These are phyloP conservation scores for Dicentrarchus labrax DNA, from an alignment of 2,113 vertebrate genomes.

Conservation along the genomic window DNA sequence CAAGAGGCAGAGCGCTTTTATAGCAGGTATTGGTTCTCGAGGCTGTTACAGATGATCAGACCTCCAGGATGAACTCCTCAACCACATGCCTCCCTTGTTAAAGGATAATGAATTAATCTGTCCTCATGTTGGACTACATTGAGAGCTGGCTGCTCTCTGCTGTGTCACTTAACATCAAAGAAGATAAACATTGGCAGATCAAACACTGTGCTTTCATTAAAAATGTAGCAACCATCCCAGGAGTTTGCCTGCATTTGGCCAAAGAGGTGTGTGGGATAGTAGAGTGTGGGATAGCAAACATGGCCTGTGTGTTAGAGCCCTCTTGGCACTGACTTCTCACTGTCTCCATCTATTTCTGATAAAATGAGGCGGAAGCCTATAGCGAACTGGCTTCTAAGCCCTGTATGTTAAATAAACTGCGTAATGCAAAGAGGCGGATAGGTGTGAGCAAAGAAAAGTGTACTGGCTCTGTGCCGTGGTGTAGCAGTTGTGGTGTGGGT, in stretches of 20 bases:
- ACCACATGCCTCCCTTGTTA: slow-evolving; percentile 55
- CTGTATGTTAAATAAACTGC: slow-evolving; percentile 58
- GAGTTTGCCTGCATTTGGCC: slow-evolving; percentile 62
- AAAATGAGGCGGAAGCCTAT: slow-evolving; percentile 52
- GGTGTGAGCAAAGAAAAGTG: slow-evolving; percentile 32
- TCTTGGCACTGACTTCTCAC: slow-evolving; percentile 59
- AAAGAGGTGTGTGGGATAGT: slow-evolving; percentile 63
- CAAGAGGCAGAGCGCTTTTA: not conserved
- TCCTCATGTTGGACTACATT: slow-evolving; percentile 75
- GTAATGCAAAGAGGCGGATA: slow-evolving; percentile 17
- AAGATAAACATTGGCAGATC: slow-evolving; percentile 76
- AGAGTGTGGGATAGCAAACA: slow-evolving; percentile 50
- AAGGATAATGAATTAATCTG: slow-evolving; percentile 89
- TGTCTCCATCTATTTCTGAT: slow-evolving; percentile 54
- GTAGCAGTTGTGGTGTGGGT: slow-evolving; percentile 33
- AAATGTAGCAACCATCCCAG: slow-evolving; percentile 64
- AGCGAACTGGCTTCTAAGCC: slow-evolving; percentile 52
- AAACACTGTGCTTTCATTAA: slow-evolving; percentile 73
- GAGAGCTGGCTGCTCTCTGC: slow-evolving; percentile 53
- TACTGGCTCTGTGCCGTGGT: slow-evolving; percentile 21
- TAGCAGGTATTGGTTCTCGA: not conserved
- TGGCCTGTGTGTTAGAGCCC: slow-evolving; percentile 26
- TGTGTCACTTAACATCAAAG: slow-evolving; percentile 74
- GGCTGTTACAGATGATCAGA: slow-evolving; percentile 28
- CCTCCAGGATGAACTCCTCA: slow-evolving; percentile 60